These are phyloP conservation scores for Mylabris phalerata DNA, from an alignment of 1,140 invertebrate genomes.

Conservation along the genomic window DNA sequence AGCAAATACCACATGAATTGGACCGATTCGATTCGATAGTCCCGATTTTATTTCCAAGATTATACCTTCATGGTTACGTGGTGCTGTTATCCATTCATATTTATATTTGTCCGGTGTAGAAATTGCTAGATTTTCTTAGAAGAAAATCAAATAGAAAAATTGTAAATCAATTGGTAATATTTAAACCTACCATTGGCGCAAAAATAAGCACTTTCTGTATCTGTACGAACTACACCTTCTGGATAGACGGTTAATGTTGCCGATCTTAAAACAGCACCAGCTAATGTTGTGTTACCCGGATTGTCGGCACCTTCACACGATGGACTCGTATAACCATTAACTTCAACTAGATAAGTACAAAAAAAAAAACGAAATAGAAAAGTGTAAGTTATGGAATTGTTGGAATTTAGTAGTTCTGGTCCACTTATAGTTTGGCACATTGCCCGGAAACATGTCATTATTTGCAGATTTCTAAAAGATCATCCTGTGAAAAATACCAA, in stretches of 20 bases:
- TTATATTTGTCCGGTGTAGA: slow-evolving; percentile 53
- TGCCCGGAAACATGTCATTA: no score
- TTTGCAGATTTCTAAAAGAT: no score
- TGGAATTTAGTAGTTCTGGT: no score
- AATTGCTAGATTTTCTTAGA: slow-evolving; percentile 54
- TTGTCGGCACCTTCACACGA: slow-evolving; percentile 50
- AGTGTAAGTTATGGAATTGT: no score
- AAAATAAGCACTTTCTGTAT: slow-evolving; percentile 60
- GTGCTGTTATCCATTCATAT: slow-evolving; percentile 55
- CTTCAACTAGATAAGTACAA: slow-evolving; percentile 48
- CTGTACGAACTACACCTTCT: slow-evolving; percentile 51
- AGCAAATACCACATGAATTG: slow-evolving; percentile 52
- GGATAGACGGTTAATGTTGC: slow-evolving; percentile 50
- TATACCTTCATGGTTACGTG: slow-evolving; percentile 51
- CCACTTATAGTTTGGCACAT: no score
- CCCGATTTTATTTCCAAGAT: slow-evolving; percentile 51
- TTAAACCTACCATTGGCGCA: slow-evolving; percentile 53
- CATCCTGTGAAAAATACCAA: no score
- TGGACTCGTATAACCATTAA: slow-evolving; percentile 53
- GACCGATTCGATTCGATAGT: slow-evolving; percentile 36
- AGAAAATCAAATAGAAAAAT: slow-evolving; percentile 2
- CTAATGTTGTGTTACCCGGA: slow-evolving; percentile 48
- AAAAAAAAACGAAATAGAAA: no score
- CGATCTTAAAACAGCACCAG: slow-evolving; percentile 50
- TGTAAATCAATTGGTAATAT: no score